Evolutionary conservation across 2,888 invertebrate genomes (phyloP), one percentile per base, ranked within the genome.

Genomic region (Acanthacorydalis orientalis): DNA sequence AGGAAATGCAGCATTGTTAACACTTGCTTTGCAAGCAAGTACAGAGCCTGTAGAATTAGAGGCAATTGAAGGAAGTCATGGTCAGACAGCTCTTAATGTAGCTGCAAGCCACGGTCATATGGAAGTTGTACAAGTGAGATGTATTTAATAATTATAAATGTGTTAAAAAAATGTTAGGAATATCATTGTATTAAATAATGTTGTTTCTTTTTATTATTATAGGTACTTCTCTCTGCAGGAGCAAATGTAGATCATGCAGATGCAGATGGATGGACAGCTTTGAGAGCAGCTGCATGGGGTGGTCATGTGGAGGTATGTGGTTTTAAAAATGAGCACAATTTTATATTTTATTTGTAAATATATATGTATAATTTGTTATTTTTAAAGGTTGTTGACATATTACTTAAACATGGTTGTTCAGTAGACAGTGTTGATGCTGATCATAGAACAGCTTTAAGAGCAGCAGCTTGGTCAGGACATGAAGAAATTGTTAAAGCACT

Each of bases 391-490:
- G 87, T 88, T 1, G 83, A 85, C 54, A 71, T 83, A 11, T 68
- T 93, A 41, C 73, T 92, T 39, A 75, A 79, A 44, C 80, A 79
- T 54, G 80, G 84, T 0, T 90, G 90, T 52, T 77, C 82, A 55
- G 83, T 93, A 4, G 90, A 95, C 62, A 79, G 86, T 55, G 84
- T 87, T 2, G 90, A 91, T 59, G 80, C 83, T 46, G 90, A 90
- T 59, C 84, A 87, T 53, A 74, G 93, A 44, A 93, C 93, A 0
- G 90, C 93, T 1, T 67, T 95, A 48, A 77, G 92, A 39, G 87
- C 88, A 42, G 91, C 91, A 0, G 86, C 91, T 0, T 93, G 93
- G 93, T 91, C 91, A 37, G 93, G 93, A 0, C 91, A 93, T 67
- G 84, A 84, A 56, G 83, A 85, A 54, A 86, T 87, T 42, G 80